A percentile compares a stretch with the other conserved stretches of the same genome.
Conservation (phyloP, 1,140 invertebrate species). For the Idris sp. region DNA sequence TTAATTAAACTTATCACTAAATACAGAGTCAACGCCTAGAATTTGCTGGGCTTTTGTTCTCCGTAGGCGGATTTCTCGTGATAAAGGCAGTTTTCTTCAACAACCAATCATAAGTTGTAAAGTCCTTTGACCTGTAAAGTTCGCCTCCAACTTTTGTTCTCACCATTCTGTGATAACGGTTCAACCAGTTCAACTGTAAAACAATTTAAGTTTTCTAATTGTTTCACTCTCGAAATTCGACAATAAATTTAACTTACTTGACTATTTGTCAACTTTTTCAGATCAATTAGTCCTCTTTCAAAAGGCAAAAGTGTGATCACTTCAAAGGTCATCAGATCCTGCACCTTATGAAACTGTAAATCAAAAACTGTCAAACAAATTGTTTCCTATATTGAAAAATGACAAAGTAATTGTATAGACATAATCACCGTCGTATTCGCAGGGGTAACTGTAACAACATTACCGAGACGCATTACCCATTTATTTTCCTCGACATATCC, state of each 20-base stretch:
- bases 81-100: slow-evolving; percentile 69
- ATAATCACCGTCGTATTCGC: slow-evolving; percentile 62
- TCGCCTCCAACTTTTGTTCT: slow-evolving; percentile 68
- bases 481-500: slow-evolving; percentile 80
- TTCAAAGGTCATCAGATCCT: slow-evolving; percentile 81
- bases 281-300: slow-evolving; percentile 82
- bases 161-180: slow-evolving; percentile 71
- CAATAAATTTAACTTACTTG: too few species aligned
- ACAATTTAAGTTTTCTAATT: slow-evolving; percentile 7
- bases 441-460: slow-evolving; percentile 79
- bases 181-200: slow-evolving; percentile 74
- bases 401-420: too few species aligned
- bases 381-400: neutral
- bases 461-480: slow-evolving; percentile 86
- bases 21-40: too few species aligned
- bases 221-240: too few species aligned
- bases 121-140: slow-evolving; percentile 66
- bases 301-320: slow-evolving; percentile 84
- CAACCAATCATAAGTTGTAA: slow-evolving; percentile 71
- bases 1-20: too few species aligned
- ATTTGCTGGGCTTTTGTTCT: slow-evolving; percentile 19
- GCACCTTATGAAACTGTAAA: slow-evolving; percentile 65
- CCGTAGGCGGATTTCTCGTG: slow-evolving; percentile 15
- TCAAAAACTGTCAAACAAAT: slow-evolving; percentile 3
- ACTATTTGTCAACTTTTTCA: slow-evolving; percentile 77